Evolutionary conservation across 2,113 vertebrate species (phyloP), one percentile per base, ranked within the genome.

Genomic region (Trematocara variabile): DNA sequence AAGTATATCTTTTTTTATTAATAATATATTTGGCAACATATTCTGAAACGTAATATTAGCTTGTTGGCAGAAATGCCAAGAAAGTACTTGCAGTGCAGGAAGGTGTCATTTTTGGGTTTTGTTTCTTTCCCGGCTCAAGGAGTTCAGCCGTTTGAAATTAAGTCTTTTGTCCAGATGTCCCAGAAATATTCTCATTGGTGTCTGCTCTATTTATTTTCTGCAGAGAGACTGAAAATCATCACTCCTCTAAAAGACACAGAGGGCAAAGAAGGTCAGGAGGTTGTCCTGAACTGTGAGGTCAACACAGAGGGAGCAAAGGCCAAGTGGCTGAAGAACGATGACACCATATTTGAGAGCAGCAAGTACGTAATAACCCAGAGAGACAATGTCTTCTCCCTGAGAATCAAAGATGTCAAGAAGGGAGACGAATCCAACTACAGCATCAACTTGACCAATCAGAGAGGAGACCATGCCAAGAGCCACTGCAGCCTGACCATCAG

Each of bases 301-400:
- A 99, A 99, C 94, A 96, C 97, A 2, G 98, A 98, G 88, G 97
- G 97, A 82, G 98, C 98, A n/a, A 99, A 99, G 92, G 98, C 98
- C 83, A 99, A 99, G 86, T 99, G 99, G 99, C 97, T 98, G 94
- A 98, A 97, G 96, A 96, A 98, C 65, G 96, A 97, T 0, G 97
- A 99, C 85, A 97, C 97, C 13, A 93, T 99, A 90, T 99, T 99
- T 82, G 99, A 99, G 89, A 99, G 98, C 92, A 93, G 97, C 94
- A 99, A 99, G 96, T 98, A 97, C 22, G 93, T 97, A 87, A 97
- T 99, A 97, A 93, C 97, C 82, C 98, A 99, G 89, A 98, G 98
- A 89, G 97, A 98, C 94, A 96, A 97, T 81, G 96, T 98, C 70
- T 99, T 98, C 91, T 99, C 98, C 11, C 96, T 99, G 82, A 97